Conservation (phyloP, 2,888 invertebrate genomes). For the Latrodectus elegans region DNA sequence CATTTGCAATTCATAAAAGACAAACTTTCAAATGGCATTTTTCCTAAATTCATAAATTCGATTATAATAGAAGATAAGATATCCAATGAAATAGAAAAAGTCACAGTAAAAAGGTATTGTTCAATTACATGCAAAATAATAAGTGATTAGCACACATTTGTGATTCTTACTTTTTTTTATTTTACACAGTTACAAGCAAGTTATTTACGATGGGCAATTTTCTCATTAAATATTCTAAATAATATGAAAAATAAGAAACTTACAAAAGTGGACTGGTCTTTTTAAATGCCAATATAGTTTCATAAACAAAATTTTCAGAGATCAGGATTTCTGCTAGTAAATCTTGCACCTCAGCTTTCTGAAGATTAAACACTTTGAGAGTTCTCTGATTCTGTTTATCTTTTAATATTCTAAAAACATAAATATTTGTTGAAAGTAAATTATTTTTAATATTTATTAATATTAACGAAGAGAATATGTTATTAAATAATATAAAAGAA, state of each 20-base stretch:
- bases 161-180: too few species aligned
- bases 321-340: not conserved
- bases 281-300: not conserved
- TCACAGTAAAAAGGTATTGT: too few species aligned
- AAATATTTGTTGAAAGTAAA: not conserved
- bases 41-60: too few species aligned
- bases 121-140: too few species aligned
- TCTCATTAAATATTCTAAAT: too few species aligned
- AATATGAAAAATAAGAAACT: not conserved
- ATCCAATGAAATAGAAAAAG: too few species aligned
- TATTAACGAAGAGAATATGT: not conserved
- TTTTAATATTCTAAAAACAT: not conserved
- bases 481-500: not conserved
- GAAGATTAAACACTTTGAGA: conserved; percentile 5
- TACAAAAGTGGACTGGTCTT: conserved; percentile 4
- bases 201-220: too few species aligned
- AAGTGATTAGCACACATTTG: too few species aligned
- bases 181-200: too few species aligned
- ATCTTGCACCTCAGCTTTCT: not conserved
- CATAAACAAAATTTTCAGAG: not conserved
- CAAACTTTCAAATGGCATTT: too few species aligned
- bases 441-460: not conserved
- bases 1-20: too few species aligned
- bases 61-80: too few species aligned
- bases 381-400: not conserved